Base-by-base conservation (phyloP, 2,113 vertebrate species). In the Lepisosteus osseus region DNA sequence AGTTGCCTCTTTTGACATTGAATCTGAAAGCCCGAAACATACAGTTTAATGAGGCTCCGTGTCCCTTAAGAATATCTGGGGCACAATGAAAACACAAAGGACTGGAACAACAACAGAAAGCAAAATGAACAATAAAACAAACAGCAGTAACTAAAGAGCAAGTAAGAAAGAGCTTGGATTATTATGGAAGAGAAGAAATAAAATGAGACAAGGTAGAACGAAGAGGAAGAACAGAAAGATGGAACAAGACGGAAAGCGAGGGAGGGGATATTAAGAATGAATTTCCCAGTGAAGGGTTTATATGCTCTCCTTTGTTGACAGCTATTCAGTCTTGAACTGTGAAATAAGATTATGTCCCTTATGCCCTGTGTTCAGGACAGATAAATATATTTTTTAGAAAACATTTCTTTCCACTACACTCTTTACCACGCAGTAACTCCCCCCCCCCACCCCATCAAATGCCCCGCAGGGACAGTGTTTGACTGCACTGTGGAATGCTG, bases 401-500 rank as follows among this genome's bases (percentile, higher is more conserved):
- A 65, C 41, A 42, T 57, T 3, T 42, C 65, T 74, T 40, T 45
- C 68, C 6, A 67, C n/a, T 2, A 13, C 29, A 3, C 15, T 41
- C 61, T 51, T 17, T 7, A 69, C 76, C 74, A 61, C 40, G 62
- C 54, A 6, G 47, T 40, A 5, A 51, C 47, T 8, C 47, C 1
- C 47, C 47, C 67, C 17, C 67, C 17, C 17, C 65, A 45, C 17
- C 63, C 47, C 43, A 51, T 57, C 67, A 61, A 57, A 73, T 40
- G 17, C 70, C 87, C 86, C 88, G 80, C 77, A 85, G 88, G 90
- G 90, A 93, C 88, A 91, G 83, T 72, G 79, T 87, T 90, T 94
- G 85, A 87, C 87, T 84, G 84, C 88, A 88, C 88, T 87, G 90
- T 80, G 68, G 90, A 94, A 94, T 90, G 90, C 92, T 89, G 91